A percentile compares a stretch with the other conserved stretches of the same genome.
Conservation (phyloP, 2,113 vertebrate species). For the Cyprinus carpio region DNA sequence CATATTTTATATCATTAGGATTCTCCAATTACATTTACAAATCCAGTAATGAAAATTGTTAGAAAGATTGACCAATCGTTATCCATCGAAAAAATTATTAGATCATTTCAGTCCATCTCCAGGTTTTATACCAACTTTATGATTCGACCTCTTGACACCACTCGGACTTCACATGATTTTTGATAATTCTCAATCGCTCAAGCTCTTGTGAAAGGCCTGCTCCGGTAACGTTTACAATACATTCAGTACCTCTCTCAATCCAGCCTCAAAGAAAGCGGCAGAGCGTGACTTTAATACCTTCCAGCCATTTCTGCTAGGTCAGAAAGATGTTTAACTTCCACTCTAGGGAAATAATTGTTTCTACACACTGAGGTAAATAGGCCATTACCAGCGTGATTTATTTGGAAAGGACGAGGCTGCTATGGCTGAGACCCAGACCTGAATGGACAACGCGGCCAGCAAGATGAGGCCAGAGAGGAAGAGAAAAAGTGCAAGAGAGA, state of each 20-base stretch:
- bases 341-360: conserved; percentile 69
- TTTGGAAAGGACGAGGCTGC: conserved; percentile 71
- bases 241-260: conserved; percentile 65
- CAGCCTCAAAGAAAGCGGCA: conserved; percentile 69
- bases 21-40: conserved; percentile 28
- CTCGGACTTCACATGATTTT: conserved; percentile 55
- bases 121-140: conserved; percentile 48
- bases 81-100: conserved; percentile 47
- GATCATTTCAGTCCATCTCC: conserved; percentile 58
- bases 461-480: conserved; percentile 61
- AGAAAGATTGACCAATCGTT: conserved; percentile 43
- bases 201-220: conserved; percentile 51
- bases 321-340: conserved; percentile 79
- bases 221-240: conserved; percentile 73
- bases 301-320: conserved; percentile 74
- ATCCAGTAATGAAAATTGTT: conserved; percentile 35
- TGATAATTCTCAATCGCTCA: conserved; percentile 49
- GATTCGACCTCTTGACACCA: conserved; percentile 64
- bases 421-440: conserved; percentile 66
- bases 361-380: conserved; percentile 74
- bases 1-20: conserved; percentile 36
- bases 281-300: conserved; percentile 78
- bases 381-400: conserved; percentile 75
- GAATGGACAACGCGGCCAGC: conserved; percentile 67
- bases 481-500: conserved; percentile 61